Base-by-base conservation (phyloP, 2,113 vertebrate species). In the Solenodon paradoxus region DNA sequence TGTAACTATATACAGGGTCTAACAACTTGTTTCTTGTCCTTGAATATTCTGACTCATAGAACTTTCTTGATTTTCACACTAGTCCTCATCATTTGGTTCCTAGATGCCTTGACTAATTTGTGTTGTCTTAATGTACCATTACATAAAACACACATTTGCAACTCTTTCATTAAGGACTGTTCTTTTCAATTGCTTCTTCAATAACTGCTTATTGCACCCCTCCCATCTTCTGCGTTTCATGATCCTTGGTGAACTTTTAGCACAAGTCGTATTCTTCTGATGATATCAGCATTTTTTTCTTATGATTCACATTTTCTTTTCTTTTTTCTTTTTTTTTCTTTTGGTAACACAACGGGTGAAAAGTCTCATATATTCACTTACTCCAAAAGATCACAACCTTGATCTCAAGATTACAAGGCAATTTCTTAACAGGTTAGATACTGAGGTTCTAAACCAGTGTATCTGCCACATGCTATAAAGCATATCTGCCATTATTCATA, bases 91-190 rank as follows among this genome's bases (percentile, higher is more conserved):
- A 17, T 47, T 57, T 26, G n/a, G 38, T 5, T 77, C 12, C 12
- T 59, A 4, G 2, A 2, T 3, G 2, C 32, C 1, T 7, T 38
- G 19, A 38, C 4, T 22, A 9, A 28, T 75, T 32, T 7, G 0
- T 5, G 17, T 15, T n/a, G 42, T 2, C 17, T 45, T 13, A 22
- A 16, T 55, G 5, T 35, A n/a, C 5, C 61, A 35, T 32, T 35
- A 47, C 1, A 15, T 32, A 61, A 89, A 22, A 35, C 2, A 26
- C 13, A 5, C 9, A 57, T 17, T 10, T 66, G 1, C n/a, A 32
- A 35, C 64, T 83, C 49, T 53, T 82, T 32, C 26, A 63, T 20
- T 38, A 47, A 71, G 6, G 57, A 19, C 5, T 0, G 1, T 32
- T 66, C 38, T 57, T 75, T 55, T 5, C 51, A 16, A 20, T 12